Base-by-base conservation (phyloP, 2,113 vertebrate species). In the Thalassoma bifasciatum region DNA sequence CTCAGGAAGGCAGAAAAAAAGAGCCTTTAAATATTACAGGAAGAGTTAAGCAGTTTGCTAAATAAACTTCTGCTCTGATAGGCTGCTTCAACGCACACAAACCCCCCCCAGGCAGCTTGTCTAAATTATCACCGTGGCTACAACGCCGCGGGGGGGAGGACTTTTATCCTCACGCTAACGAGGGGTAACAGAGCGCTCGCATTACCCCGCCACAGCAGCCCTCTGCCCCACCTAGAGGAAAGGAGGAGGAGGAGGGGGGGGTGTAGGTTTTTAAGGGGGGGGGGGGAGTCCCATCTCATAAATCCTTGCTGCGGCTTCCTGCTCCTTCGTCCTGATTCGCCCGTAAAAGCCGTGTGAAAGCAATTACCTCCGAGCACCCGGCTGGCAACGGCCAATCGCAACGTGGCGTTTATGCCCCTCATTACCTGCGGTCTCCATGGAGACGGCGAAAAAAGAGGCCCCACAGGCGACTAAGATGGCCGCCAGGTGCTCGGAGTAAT, bases 71-170 rank as follows among this genome's bases (percentile, higher is more conserved):
- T 87, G 92, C 90, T 94, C 93, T 94, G 95, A 95, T 96, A 95
- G 95, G 94, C 81, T 68, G 91, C 95, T 95, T 94, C 90, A 91
- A 93, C 91, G 89, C 76, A 62, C 74, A 40, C 79, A 82, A 93
- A 94, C 94, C 94, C 90, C 88, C 95, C 95, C 73, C 91, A 93
- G 92, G 95, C 97, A 97, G 96, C 96, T 98, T 98, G 96, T 97
- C 94, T 97, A 97, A 98, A 98, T 99, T 99, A 98, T 96, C 95
- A 34, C 96, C 94, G 94, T 90, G 93, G 94, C 95, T 95, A 82
- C 94, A 94, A 94, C 96, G 92, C 94, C 88, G 91, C 94, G 91
- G 96, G 95, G 96, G 96, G 94, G 93, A 87, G 91, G 91, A 92
- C 95, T 97, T 98, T 98, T 97, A 98, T 96, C 96, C 96, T 92